These are phyloP conservation scores for Pyrgilauda ruficollis DNA, from an alignment of 2,113 vertebrate genomes.

Conservation along the genomic window DNA sequence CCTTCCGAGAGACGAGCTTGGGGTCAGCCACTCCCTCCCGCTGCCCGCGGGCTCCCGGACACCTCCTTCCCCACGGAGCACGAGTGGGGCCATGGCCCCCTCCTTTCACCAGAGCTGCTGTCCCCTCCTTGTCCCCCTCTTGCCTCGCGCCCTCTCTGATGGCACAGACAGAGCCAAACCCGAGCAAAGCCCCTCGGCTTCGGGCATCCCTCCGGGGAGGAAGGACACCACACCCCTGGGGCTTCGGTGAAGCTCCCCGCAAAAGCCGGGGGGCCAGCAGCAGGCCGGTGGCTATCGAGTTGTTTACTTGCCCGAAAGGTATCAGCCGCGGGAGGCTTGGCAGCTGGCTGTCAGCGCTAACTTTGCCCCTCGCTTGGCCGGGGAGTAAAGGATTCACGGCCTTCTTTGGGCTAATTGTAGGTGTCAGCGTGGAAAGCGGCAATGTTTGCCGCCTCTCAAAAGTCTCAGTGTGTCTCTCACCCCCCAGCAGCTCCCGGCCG, in stretches of 20 bases:
- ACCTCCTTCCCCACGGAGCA: background rate
- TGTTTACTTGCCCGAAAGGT: conserved; percentile 40
- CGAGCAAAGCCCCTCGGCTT: background rate
- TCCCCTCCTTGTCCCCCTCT: no score
- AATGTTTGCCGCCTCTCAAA: conserved; percentile 43
- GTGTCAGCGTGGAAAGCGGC: conserved; percentile 70
- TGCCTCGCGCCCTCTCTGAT: background rate
- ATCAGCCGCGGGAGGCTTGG: conserved; percentile 17
- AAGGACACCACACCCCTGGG: background rate
- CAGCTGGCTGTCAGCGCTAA: conserved; percentile 27
- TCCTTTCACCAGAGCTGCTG: background rate
- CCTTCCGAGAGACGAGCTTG: background rate
- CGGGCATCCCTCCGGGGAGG: background rate
- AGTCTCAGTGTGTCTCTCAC: conserved; percentile 3
- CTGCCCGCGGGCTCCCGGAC: background rate
- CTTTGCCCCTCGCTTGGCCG: conserved; percentile 47
- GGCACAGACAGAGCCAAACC: background rate
- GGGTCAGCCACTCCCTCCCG: background rate
- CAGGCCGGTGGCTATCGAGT: background rate
- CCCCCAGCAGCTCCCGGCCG: background rate
- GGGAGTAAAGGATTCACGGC: conserved; percentile 54
- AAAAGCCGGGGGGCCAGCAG: background rate
- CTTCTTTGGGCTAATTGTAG: conserved; percentile 55
- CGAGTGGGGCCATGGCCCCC: background rate
- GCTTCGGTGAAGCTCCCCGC: background rate